phyloP scores from a whole-genome alignment of 2,888 invertebrate genomes.

The Spodoptera littoralis region DNA sequence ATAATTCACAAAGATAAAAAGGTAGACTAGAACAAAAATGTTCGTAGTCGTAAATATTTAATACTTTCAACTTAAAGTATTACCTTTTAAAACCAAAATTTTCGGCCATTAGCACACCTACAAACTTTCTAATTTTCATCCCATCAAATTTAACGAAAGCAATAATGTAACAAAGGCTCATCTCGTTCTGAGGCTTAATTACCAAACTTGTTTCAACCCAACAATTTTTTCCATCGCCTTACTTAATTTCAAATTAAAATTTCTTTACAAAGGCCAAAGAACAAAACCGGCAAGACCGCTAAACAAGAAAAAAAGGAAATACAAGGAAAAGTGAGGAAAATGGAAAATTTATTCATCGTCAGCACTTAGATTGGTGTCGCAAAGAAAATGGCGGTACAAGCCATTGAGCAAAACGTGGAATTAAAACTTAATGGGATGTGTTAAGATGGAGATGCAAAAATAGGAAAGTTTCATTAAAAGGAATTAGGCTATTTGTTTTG shows the following conservation, averaged over 20 bases:
- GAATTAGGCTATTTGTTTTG: constrained; percentile 31
- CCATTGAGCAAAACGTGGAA: constrained; percentile 64
- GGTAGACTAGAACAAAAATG: not conserved
- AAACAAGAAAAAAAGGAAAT: constrained; percentile 58
- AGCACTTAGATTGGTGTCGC: constrained; percentile 61
- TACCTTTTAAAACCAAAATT: constrained; percentile 26
- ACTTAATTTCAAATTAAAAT: constrained; percentile 66
- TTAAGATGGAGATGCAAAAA: constrained; percentile 37
- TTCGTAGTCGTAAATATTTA: constrained; percentile 3
- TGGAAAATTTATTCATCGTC: constrained; percentile 76
- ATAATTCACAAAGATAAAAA: constrained; percentile 3
- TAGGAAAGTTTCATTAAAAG: constrained; percentile 39
- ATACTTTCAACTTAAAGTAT: constrained; percentile 6
- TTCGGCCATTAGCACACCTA: constrained; percentile 24
- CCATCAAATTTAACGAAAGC: constrained; percentile 43
- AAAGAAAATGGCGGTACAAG: constrained; percentile 57
- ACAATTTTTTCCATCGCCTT: constrained; percentile 43
- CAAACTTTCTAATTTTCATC: constrained; percentile 38
- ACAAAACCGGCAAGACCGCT: constrained; percentile 57
- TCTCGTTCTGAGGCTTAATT: constrained; percentile 43
- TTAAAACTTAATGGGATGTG: constrained; percentile 66
- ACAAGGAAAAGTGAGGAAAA: constrained; percentile 61
- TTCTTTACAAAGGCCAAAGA: constrained; percentile 57
- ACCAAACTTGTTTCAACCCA: constrained; percentile 53
- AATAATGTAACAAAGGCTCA: constrained; percentile 42